Evolutionary conservation across 2,113 vertebrate genomes (phyloP), one percentile per base, ranked within the genome.

Genomic region (Martes martes): DNA sequence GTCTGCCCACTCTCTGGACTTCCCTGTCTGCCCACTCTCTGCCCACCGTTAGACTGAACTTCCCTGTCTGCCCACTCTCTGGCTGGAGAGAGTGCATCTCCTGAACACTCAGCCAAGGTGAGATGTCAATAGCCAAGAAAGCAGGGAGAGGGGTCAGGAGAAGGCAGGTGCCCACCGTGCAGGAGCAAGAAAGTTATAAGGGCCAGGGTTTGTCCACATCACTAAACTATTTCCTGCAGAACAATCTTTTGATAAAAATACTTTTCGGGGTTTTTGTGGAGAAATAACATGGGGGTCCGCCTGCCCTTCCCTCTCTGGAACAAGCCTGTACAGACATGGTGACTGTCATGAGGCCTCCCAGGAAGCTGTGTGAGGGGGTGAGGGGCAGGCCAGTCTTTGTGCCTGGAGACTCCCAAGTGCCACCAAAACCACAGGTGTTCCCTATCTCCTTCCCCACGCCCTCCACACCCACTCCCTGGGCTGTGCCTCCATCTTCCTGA

Each of bases 141-240:
- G 15, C 86, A 52, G 10, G 55, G 15, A 69, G 47, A 39, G 15
- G 6, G 7, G 33, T 47, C n/a, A 95, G 74, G 73, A 67, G 65
- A 67, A 69, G 19, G 28, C 4, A 81, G 82, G 31, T 28, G 26
- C n/a, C 45, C 8, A 95, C 14, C 50, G 33, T 7, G 61, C 0
- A 76, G 42, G n/a, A 95, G 14, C 0, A 31, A 86, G 76, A 78
- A 79, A 78, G 76, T 13, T 92, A 11, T 1, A 50, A 45, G 36
- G 55, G 59, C 89, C 16, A 33, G 6, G 55, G 39, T 42, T 24
- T 95, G 61, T 24, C n/a, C 39, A 50, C 7, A 33, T 11, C 89
- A 67, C 55, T 67, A 94, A 93, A 84, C 61, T 74, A 50, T 65
- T 91, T 95, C 65, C 73, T 94, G 88, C 13, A 89, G 92, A 94